Evolutionary conservation across 2,113 vertebrate genomes (phyloP), one percentile per base, ranked within the genome.

Genomic region (Mesocricetus auratus): DNA sequence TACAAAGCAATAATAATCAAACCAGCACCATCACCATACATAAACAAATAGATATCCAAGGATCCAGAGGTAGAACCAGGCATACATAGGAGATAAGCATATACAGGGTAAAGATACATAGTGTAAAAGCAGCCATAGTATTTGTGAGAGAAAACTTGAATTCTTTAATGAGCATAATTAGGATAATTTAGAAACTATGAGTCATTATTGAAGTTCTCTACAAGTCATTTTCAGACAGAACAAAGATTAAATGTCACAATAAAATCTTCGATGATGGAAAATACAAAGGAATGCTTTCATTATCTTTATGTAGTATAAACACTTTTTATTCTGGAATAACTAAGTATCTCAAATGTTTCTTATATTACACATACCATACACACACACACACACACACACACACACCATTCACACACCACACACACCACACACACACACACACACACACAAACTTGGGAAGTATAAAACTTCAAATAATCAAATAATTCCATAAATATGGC

Each of bases 201-300:
- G 45, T 53, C 16, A 68, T 89, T 64, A 97, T 21, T 81, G 2
- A 6, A 89, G n/a, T 87, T 19, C 10, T 42, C 81, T 3, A 90
- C 79, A 96, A 78, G 85, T 77, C 56, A 86, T 71, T 78, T 90
- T 33, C 60, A 92, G 17, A 58, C 39, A 90, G 17, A 93, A 86
- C 21, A 77, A 93, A 86, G 33, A 90, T 87, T 29, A 90, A 66
- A 86, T 89, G 8, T n/a, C 21, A 87, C 64, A 83, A 86, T 91
- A 81, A 96, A 89, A 89, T 82, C 85, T 71, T 78, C 60, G 64
- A 92, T 69, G 10, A 92, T 26, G 56, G n/a, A 50, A 86, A 8
- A 68, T 74, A 75, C 60, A 86, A 77, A 82, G 13, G 15, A 19
- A 87, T 60, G 82, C 1, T 78, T 90, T 88, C 19, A 15, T 86